phyloP scores from a whole-genome alignment of 2,113 vertebrate genomes.

The Hippolais icterina region DNA sequence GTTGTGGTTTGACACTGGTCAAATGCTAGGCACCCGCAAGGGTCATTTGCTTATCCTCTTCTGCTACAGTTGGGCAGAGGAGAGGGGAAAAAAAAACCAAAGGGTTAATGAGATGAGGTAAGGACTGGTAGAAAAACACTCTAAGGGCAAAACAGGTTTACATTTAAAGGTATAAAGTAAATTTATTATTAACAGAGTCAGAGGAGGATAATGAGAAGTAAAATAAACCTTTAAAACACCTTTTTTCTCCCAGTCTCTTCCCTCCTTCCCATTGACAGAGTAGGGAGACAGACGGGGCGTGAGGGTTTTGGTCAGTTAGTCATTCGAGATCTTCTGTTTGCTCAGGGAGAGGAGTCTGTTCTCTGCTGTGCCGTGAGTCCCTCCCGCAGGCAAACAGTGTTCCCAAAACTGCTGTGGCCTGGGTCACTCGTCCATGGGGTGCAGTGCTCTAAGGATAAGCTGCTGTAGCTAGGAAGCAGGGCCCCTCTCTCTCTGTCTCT shows the following conservation, averaged over 20 bases:
- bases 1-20: fast-evolving
- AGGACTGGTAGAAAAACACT: background rate
- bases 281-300: no score
- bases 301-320: background rate
- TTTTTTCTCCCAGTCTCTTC: background rate
- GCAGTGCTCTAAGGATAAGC: background rate
- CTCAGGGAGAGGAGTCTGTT: background rate
- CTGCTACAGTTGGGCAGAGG: background rate
- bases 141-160: background rate
- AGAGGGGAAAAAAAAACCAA: no score
- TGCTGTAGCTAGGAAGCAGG: background rate
- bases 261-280: background rate
- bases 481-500: background rate
- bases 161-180: background rate
- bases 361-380: background rate
- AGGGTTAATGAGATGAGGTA: background rate
- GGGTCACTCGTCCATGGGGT: background rate
- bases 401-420: background rate
- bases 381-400: background rate
- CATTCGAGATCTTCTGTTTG: background rate
- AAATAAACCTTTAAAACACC: background rate
- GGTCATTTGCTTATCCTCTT: background rate
- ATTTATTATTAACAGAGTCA: background rate
- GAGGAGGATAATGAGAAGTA: background rate
- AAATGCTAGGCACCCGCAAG: background rate